Conservation (phyloP, 2,888 invertebrate genomes). For the Eurois occulta region DNA sequence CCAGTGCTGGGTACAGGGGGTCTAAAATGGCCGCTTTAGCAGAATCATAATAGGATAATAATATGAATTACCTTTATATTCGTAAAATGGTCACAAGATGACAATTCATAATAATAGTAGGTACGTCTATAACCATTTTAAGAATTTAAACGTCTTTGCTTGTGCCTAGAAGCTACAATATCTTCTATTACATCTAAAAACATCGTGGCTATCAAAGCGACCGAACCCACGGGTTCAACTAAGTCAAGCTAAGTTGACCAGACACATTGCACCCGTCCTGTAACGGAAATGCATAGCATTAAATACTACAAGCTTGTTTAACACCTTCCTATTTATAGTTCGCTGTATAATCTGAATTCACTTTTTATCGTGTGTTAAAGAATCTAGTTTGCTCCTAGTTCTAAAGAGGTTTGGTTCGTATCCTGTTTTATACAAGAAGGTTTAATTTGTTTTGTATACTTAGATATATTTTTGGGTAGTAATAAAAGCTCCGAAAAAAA, state of each 20-base stretch:
- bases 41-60: too few relatives aligned
- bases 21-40: too few relatives aligned
- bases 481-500: too few relatives aligned
- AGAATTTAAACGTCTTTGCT: too few relatives aligned
- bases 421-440: slow-evolving; percentile 4
- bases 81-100: too few relatives aligned
- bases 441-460: slow-evolving; percentile 21
- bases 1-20: too few relatives aligned
- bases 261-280: slow-evolving; percentile 34
- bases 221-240: neutral
- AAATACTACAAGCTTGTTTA: slow-evolving; percentile 52
- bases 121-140: too few relatives aligned
- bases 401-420: slow-evolving; percentile 32
- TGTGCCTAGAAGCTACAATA: too few relatives aligned
- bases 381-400: slow-evolving; percentile 39
- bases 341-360: slow-evolving; percentile 47
- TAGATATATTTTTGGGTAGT: too few relatives aligned
- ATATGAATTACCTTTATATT: too few relatives aligned
- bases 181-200: neutral
- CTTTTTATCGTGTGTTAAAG: slow-evolving; percentile 51
- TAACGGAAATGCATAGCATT: slow-evolving; percentile 53
- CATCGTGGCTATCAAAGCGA: neutral
- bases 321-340: slow-evolving; percentile 58
- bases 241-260: slow-evolving; percentile 32
- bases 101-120: too few relatives aligned